These are phyloP conservation scores for Drosophila leontia DNA, from an alignment of 1,140 invertebrate species.

Conservation along the genomic window DNA sequence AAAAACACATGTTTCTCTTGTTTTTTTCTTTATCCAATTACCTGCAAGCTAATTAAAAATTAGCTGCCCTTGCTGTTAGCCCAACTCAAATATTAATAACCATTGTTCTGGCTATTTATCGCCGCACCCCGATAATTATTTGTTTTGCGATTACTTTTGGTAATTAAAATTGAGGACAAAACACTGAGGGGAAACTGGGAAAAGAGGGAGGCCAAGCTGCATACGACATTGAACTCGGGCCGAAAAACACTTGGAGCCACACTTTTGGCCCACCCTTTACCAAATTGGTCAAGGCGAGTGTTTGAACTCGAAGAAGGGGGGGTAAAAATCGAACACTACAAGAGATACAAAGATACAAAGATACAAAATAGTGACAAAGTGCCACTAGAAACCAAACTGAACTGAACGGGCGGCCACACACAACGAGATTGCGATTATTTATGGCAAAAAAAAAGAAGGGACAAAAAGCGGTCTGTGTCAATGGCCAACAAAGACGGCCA, in stretches of 20 bases:
- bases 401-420: constrained; percentile 38
- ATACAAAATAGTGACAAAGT: constrained; percentile 63
- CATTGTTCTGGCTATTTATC: constrained; percentile 15
- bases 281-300: constrained; percentile 70
- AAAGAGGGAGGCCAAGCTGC: constrained; percentile 18
- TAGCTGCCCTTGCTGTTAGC: background rate
- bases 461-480: constrained; percentile 71
- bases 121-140: constrained; percentile 24
- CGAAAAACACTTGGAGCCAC: constrained; percentile 8
- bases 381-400: constrained; percentile 58
- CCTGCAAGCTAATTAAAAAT: background rate
- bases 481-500: constrained; percentile 66
- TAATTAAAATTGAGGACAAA: constrained; percentile 42
- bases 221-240: constrained; percentile 70
- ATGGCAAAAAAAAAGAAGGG: constrained; percentile 53
- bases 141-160: constrained; percentile 28
- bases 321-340: constrained; percentile 8
- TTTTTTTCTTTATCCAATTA: background rate
- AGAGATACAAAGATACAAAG: constrained; percentile 21
- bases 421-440: constrained; percentile 65
- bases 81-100: constrained; percentile 22
- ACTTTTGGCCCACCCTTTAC: constrained; percentile 40
- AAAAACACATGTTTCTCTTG: background rate
- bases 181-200: background rate
- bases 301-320: constrained; percentile 25